Evolutionary conservation across 1,140 invertebrate species (phyloP).

Genomic region (Ladona fulva): DNA sequence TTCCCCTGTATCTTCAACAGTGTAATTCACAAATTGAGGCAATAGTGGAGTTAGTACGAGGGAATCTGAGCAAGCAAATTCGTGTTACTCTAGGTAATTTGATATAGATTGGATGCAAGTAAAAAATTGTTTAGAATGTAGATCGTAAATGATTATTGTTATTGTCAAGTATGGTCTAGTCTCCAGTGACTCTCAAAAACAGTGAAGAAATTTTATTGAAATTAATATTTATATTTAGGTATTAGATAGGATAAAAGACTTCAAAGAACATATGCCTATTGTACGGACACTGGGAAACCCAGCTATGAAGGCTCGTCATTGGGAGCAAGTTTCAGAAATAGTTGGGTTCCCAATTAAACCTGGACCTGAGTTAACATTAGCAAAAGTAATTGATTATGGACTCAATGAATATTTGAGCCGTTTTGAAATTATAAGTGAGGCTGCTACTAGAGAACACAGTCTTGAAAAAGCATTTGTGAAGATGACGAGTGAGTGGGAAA

Average conservation of each 20-base stretch:
- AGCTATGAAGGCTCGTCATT: slow-evolving; percentile 84
- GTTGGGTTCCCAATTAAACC: slow-evolving; percentile 87
- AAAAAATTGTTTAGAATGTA: no score
- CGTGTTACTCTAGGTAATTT: slow-evolving; percentile 73
- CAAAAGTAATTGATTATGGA: slow-evolving; percentile 88
- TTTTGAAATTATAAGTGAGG: slow-evolving; percentile 88
- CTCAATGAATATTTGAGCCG: slow-evolving; percentile 82
- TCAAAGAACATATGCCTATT: slow-evolving; percentile 82
- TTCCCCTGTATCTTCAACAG: slow-evolving; percentile 40
- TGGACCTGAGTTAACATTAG: slow-evolving; percentile 72
- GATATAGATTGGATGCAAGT: background rate
- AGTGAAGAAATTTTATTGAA: no score
- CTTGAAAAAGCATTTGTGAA: slow-evolving; percentile 80
- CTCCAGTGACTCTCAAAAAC: no score
- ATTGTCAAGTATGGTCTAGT: no score
- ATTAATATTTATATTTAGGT: slow-evolving; percentile 44
- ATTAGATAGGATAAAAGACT: slow-evolving; percentile 72
- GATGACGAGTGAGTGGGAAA: slow-evolving; percentile 90
- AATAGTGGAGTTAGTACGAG: slow-evolving; percentile 78
- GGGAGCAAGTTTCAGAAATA: slow-evolving; percentile 92
- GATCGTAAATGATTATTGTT: no score
- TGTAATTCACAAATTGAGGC: slow-evolving; percentile 66
- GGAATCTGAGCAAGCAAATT: slow-evolving; percentile 78
- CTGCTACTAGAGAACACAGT: slow-evolving; percentile 90
- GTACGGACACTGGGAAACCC: slow-evolving; percentile 90